These are phyloP conservation scores for Donacobius atricapilla DNA, from an alignment of 2,113 vertebrate species.

Conservation along the genomic window DNA sequence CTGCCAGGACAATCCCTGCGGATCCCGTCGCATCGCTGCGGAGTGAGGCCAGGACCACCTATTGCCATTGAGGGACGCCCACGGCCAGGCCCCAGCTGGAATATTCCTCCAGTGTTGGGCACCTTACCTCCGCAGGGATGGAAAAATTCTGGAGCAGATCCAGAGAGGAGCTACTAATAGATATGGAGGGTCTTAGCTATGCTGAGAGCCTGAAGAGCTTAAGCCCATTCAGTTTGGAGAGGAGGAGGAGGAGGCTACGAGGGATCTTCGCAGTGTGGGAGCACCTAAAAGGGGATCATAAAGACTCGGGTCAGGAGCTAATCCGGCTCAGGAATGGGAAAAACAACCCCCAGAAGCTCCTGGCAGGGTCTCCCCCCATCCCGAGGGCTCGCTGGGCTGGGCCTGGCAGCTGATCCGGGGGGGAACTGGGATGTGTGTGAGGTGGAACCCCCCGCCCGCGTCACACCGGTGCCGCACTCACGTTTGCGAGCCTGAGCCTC, in stretches of 20 bases:
- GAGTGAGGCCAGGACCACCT: conserved; percentile 45
- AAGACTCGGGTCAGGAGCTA: conserved; percentile 55
- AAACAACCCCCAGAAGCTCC: conserved; percentile 15
- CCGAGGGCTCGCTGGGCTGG: background rate
- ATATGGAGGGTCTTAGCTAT: conserved; percentile 65
- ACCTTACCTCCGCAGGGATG: conserved; percentile 66
- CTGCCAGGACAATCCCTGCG: background rate
- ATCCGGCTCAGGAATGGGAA: conserved; percentile 3
- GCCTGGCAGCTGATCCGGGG: background rate
- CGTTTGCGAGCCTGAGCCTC: conserved; percentile 90
- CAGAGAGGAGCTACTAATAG: conserved; percentile 64
- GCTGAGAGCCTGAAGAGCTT: conserved; percentile 62
- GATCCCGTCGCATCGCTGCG: conserved; percentile 28
- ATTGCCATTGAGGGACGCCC: conserved; percentile 6
- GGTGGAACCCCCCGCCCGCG: background rate
- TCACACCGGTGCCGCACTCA: conserved; percentile 58
- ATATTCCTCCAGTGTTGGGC: conserved; percentile 45
- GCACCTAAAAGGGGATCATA: conserved; percentile 67
- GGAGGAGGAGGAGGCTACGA: conserved; percentile 59
- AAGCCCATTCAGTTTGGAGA: conserved; percentile 66
- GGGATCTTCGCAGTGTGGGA: conserved; percentile 59
- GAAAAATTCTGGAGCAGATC: conserved; percentile 61
- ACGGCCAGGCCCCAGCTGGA: conserved; percentile 57
- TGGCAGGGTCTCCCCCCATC: background rate
- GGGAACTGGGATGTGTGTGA: background rate